Conservation (phyloP, 2,113 vertebrate genomes). For the Corapipo altera region DNA sequence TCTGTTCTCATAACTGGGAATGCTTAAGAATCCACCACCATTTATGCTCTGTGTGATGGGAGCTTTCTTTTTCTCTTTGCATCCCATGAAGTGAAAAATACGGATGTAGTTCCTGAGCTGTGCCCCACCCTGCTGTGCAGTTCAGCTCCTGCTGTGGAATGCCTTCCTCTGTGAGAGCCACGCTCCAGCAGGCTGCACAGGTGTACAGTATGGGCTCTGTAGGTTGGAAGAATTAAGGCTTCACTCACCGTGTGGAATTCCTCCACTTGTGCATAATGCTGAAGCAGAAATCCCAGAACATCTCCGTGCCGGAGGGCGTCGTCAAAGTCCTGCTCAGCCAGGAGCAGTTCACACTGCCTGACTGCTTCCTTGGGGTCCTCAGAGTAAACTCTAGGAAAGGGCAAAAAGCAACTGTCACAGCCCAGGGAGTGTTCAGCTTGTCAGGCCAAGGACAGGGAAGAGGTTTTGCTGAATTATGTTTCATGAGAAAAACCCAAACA, state of each 20-base stretch:
- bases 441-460: not conserved
- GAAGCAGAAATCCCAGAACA: slow-evolving; percentile 83
- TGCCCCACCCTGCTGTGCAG: not conserved
- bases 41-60: not conserved
- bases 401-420: not conserved
- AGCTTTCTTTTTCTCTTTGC: not conserved
- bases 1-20: not conserved
- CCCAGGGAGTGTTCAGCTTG: not conserved
- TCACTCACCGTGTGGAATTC: slow-evolving; percentile 80
- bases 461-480: not conserved
- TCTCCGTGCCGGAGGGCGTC: slow-evolving; percentile 82
- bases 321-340: slow-evolving; percentile 85
- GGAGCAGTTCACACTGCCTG: slow-evolving; percentile 83
- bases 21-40: not conserved
- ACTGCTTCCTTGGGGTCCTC: slow-evolving; percentile 84
- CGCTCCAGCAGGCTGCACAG: accelerated
- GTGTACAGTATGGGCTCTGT: not conserved
- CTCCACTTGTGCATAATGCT: slow-evolving; percentile 79
- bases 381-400: slow-evolving; percentile 74
- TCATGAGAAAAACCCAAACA: not conserved
- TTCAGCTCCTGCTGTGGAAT: not conserved
- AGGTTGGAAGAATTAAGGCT: not conserved
- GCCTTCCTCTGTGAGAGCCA: not conserved
- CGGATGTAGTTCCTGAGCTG: not conserved
- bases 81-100: not conserved